Evolutionary conservation across 2,797 vertebrate genomes (phyloP), one percentile per base, ranked within the genome.

Genomic region (Rhadinocentrus ornatus): DNA sequence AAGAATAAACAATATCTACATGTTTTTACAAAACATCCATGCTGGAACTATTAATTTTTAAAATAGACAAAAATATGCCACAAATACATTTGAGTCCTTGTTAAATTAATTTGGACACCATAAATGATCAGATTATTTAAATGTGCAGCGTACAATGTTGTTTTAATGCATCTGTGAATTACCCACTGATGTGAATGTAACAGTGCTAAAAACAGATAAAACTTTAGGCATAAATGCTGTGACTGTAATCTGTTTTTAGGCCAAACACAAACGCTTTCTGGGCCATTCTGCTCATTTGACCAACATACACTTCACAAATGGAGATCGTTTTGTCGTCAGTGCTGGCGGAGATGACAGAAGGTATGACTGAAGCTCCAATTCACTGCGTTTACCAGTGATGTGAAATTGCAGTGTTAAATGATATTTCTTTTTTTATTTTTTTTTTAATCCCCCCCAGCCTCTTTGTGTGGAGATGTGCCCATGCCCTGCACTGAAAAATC

Each of bases 261-360:
- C 96, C 90, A 99, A 99, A 96, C 97, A 99, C 93, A 99, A 98
- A 83, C 95, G 98, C 67, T 99, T 97, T 93, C 90, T 99, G 84
- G 97, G 98, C 71, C 98, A 99, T 74, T 98, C 98, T 26, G 96
- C 97, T 82, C 98, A 99, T 57, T 88, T 99, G 93, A 98, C 97
- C 18, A 99, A 98, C 54, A 90, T 98, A 32, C 96, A 97, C 52
- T 99, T 99, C 92, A 97, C 96, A 44, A 96, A 92, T 41, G 97
- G 96, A 66, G 98, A 99, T 66, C 95, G 95, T 75, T 97, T 95
- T 0, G 95, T 97, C 7, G 83, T 99, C 61, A 99, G 97, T 20
- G 96, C 97, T 0, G 98, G 98, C 73, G 98, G 97, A 44, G 97
- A 99, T 2, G 98, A 99, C 90, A 96, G 96, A 91, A 99, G 98